phyloP scores from a whole-genome alignment of 2,888 invertebrate genomes.

The Hirtodrosophila duncani region DNA sequence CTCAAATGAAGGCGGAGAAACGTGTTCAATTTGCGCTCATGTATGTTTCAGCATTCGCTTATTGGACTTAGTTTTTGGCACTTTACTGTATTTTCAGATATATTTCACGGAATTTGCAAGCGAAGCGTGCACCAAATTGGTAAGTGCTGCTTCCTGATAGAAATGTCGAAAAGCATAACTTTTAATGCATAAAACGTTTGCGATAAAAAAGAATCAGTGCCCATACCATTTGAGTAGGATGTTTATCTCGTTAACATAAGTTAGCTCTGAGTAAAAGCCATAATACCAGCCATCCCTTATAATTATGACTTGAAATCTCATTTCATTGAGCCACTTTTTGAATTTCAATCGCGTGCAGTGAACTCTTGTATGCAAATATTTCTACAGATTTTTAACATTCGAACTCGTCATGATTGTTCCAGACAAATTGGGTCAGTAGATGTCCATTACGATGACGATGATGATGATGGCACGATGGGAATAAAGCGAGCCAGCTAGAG shows the following conservation, averaged over 20 bases:
- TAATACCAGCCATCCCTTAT: too few relatives aligned
- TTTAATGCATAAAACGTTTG: constrained; percentile 20
- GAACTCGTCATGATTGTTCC: constrained; percentile 26
- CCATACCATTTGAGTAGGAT: too few relatives aligned
- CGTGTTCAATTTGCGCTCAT: constrained; percentile 72
- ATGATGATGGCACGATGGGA: constrained; percentile 18
- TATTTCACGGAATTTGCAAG: constrained; percentile 18
- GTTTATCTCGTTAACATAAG: too few relatives aligned
- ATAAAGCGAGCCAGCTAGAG: constrained; percentile 26
- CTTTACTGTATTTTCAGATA: constrained; percentile 43
- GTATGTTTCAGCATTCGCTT: constrained; percentile 69
- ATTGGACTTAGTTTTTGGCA: constrained; percentile 67
- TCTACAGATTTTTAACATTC: too few relatives aligned
- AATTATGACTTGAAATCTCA: too few relatives aligned
- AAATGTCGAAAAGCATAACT: constrained; percentile 18
- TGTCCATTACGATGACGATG: constrained; percentile 18
- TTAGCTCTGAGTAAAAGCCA: too few relatives aligned
- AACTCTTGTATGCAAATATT: too few relatives aligned
- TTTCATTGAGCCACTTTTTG: too few relatives aligned
- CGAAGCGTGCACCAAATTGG: constrained; percentile 59
- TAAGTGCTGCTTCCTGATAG: constrained; percentile 33
- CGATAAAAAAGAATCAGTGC: neutral
- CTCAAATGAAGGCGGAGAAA: constrained; percentile 35
- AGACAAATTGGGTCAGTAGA: constrained; percentile 55
- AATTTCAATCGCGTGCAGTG: too few relatives aligned